A percentile compares a stretch with the other conserved stretches of the same genome.
These are phyloP conservation scores for Otolemur garnettii DNA, from an alignment of 2,113 vertebrate genomes.

Conservation along the genomic window DNA sequence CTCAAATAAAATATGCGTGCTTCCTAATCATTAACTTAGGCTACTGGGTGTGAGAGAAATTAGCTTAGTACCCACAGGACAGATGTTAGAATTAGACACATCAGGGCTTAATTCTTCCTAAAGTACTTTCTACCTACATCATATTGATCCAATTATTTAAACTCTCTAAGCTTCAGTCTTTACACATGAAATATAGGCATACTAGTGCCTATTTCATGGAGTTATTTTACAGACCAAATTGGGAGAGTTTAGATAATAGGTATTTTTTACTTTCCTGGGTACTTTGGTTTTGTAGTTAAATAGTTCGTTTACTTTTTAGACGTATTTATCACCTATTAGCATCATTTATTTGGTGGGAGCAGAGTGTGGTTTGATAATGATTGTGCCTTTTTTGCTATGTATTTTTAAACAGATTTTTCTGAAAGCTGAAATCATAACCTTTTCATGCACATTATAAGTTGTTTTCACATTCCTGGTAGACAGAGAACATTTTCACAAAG, in stretches of 20 bases:
- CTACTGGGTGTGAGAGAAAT: not conserved
- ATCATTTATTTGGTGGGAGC: not conserved
- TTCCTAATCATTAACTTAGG: not conserved
- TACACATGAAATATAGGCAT: not conserved
- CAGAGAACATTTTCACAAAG: not conserved
- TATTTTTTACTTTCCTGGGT: not conserved
- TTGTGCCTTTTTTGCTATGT: not conserved
- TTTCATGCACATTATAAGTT: slow-evolving; percentile 9
- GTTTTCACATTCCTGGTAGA: not conserved
- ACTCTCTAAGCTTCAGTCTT: slow-evolving; percentile 28
- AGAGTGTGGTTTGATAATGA: not conserved
- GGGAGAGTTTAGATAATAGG: not conserved
- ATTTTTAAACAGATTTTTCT: slow-evolving; percentile 24
- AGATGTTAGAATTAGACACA: slow-evolving; percentile 4
- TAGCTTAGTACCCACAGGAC: not conserved
- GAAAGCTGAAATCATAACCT: not conserved
- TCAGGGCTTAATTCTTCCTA: not conserved
- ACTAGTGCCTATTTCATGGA: not conserved
- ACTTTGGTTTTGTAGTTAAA: slow-evolving; percentile 31
- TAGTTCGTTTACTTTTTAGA: not conserved
- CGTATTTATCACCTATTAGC: not conserved
- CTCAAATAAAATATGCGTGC: not conserved
- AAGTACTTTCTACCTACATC: not conserved
- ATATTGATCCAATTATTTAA: slow-evolving; percentile 40
- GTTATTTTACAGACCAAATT: not conserved